These are phyloP conservation scores for Poecile atricapillus DNA, from an alignment of 2,113 vertebrate genomes.

Conservation along the genomic window DNA sequence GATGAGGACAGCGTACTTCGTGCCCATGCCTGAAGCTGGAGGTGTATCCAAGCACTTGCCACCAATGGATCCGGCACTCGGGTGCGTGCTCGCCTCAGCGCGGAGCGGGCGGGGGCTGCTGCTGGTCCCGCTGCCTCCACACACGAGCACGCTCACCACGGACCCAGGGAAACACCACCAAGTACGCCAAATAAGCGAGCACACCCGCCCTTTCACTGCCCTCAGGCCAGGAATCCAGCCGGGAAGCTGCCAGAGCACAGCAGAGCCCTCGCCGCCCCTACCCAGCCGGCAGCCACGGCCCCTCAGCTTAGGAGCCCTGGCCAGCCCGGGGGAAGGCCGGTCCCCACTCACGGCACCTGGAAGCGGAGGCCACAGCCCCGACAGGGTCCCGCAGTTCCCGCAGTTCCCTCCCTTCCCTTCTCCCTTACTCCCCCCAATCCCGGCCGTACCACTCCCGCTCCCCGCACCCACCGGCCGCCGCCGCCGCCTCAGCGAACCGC, in stretches of 20 bases:
- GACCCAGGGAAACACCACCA: background rate
- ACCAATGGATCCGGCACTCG: accelerated
- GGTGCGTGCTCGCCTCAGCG: background rate
- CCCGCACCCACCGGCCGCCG: background rate
- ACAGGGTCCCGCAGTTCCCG: background rate
- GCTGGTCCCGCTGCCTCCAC: accelerated
- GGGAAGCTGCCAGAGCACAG: background rate
- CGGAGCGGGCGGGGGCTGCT: no score
- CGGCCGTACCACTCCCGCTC: no score
- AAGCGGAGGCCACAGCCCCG: no score
- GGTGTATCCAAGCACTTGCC: background rate
- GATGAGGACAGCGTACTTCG: accelerated
- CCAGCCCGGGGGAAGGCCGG: accelerated
- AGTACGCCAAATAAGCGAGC: background rate
- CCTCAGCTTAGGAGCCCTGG: accelerated
- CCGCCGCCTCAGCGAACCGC: background rate
- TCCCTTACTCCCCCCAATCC: accelerated
- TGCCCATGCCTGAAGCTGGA: accelerated
- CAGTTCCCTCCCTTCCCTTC: background rate
- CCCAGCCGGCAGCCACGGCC: background rate
- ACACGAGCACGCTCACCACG: accelerated
- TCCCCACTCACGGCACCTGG: accelerated
- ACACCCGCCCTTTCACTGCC: background rate
- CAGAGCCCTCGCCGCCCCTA: accelerated
- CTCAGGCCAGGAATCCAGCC: accelerated